A percentile compares a stretch with the other conserved stretches of the same genome.
Conservation (phyloP, 2,797 vertebrate species). For the Hafferia zeledoni region DNA sequence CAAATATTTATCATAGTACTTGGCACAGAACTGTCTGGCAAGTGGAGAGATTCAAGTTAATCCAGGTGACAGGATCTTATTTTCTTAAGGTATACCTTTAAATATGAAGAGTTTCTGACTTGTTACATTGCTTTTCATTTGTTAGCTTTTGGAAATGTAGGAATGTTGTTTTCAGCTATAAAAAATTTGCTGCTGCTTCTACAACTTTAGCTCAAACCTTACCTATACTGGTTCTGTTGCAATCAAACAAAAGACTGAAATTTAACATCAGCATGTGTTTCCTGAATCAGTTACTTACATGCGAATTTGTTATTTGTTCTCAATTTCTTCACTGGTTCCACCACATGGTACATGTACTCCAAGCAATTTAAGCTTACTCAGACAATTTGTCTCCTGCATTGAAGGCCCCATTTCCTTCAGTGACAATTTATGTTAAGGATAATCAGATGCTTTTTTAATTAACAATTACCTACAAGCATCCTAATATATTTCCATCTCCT, state of each 20-base stretch:
- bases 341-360: constrained; percentile 2
- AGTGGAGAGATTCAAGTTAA: neutral
- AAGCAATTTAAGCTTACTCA: constrained; percentile 48
- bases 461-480: constrained; percentile 57
- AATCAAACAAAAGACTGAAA: neutral
- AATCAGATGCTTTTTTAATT: constrained; percentile 67
- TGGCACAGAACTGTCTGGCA: neutral
- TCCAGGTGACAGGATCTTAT: neutral
- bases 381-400: constrained; percentile 19
- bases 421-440: constrained; percentile 63
- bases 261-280: neutral
- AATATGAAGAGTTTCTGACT: neutral
- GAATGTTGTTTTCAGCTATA: neutral
- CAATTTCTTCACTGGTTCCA: constrained; percentile 17
- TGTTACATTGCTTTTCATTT: neutral
- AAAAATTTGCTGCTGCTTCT: neutral
- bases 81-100: neutral
- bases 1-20: neutral
- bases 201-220: neutral
- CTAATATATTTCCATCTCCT: constrained; percentile 37
- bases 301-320: constrained; percentile 24
- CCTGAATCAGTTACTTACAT: neutral
- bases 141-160: neutral
- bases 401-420: constrained; percentile 50
- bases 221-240: neutral